Evolutionary conservation across 2,113 vertebrate species (phyloP).

Genomic region (Terrapene triunguis): DNA sequence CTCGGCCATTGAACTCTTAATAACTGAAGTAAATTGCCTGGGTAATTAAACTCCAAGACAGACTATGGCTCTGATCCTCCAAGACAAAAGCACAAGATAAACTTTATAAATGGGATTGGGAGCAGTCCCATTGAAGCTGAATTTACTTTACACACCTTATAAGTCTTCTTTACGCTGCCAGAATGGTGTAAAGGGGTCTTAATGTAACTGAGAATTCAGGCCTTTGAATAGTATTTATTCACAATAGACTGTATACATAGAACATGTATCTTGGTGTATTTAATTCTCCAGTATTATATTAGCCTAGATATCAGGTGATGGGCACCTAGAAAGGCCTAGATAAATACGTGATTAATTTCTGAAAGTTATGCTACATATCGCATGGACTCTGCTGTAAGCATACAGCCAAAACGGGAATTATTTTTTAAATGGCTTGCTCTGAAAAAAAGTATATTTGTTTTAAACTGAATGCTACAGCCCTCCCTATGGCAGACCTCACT

Average conservation of each 20-base stretch:
- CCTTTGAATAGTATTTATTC: neutral
- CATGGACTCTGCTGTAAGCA: neutral
- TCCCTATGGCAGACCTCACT: neutral
- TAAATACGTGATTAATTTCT: neutral
- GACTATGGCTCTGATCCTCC: too few species aligned
- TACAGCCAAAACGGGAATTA: neutral
- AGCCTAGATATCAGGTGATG: rapidly evolving
- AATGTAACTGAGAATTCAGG: neutral
- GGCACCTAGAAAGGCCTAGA: neutral
- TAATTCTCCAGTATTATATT: neutral
- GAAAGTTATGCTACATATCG: neutral
- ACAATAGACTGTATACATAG: neutral
- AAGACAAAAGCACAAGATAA: too few species aligned
- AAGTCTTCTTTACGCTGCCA: neutral
- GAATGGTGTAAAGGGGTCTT: neutral
- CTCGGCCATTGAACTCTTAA: too few species aligned
- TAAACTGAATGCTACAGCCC: neutral
- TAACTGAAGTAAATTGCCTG: too few species aligned
- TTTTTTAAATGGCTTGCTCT: neutral
- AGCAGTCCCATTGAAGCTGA: too few species aligned
- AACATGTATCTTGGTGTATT: neutral
- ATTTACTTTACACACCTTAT: too few species aligned
- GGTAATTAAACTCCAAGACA: too few species aligned
- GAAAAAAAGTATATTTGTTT: neutral
- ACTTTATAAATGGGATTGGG: too few species aligned